Percentiles rank a stretch among this genome's conserved stretches.
These are phyloP conservation scores for Agrypnus murinus DNA, from an alignment of 2,888 invertebrate species.

Conservation along the genomic window DNA sequence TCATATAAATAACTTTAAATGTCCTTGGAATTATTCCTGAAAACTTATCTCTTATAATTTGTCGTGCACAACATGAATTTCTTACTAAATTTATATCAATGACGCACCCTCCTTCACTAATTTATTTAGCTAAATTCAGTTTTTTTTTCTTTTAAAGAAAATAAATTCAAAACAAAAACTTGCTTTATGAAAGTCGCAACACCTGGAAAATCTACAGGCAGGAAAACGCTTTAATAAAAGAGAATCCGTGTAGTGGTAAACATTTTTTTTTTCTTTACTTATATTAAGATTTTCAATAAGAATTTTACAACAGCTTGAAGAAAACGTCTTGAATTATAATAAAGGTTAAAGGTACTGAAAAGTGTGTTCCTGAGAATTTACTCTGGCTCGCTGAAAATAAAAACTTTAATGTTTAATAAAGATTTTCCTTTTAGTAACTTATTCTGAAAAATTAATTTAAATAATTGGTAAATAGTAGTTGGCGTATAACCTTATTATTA, in stretches of 20 bases:
- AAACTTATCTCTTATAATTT: neutral
- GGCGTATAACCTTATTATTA: too few species aligned
- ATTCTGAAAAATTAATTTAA: too few species aligned
- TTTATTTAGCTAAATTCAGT: too few species aligned
- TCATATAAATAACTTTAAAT: neutral
- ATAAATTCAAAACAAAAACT: too few species aligned
- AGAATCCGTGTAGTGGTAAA: neutral
- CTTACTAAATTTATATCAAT: too few species aligned
- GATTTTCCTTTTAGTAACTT: too few species aligned
- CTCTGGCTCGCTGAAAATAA: too few species aligned
- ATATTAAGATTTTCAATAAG: constrained; percentile 24
- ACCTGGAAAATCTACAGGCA: constrained; percentile 13
- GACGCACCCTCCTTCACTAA: too few species aligned
- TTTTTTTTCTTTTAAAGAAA: too few species aligned
- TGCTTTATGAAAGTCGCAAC: neutral
- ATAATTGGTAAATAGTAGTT: too few species aligned
- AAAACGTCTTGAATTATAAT: neutral
- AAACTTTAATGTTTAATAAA: too few species aligned
- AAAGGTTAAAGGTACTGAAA: neutral
- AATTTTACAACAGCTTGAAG: neutral
- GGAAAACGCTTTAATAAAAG: constrained; percentile 9
- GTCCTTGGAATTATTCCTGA: neutral
- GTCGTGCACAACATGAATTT: too few species aligned
- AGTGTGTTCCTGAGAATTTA: neutral
- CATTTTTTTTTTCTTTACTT: neutral